Evolutionary conservation across 2,888 invertebrate genomes (phyloP), one percentile per base, ranked within the genome.

Genomic region (Trachelus stipa): DNA sequence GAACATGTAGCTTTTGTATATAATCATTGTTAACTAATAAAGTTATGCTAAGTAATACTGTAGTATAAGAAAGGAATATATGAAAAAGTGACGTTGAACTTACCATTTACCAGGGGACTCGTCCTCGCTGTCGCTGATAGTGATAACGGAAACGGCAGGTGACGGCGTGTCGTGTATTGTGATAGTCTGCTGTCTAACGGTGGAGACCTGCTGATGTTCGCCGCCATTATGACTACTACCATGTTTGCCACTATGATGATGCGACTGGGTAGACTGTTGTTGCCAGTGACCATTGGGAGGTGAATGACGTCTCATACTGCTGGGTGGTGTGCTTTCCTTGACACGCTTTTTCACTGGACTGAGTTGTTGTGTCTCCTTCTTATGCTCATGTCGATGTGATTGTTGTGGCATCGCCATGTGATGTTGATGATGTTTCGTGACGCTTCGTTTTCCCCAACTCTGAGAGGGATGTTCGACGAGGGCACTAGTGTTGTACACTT

Each of bases 281-380:
- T 92, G 92, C 91, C 93, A 93, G 75, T 92, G 91, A 40, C 89
- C 90, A 40, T 88, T 88, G 84, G 91, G 83, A 81, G 92, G 89
- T 87, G 92, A 88, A 79, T 89, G 91, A 40, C 91, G 86, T 74
- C 91, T 88, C 82, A 88, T 88, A 73, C 92, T 92, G 83, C 91
- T 92, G 2, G 97, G 98, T 34, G 98, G 98, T 34, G 98, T 97
- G 88, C 97, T 98, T 90, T 98, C 98, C 91, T 98, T 98, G 73
- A 98, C 98, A 31, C 98, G 94, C 91, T 99, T 99, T 93, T 99
- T 99, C 35, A 98, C 98, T 2, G 99, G 99, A 87, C 98, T 98
- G 87, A 98, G 92, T 90, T 98, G 98, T 78, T 97, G 96, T 78
- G 96, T 95, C 89, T 96, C 96, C 91, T 97, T 97, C 91, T 97